These are phyloP conservation scores for Philantomba maxwellii DNA, from an alignment of 2,113 vertebrate genomes.

Conservation along the genomic window DNA sequence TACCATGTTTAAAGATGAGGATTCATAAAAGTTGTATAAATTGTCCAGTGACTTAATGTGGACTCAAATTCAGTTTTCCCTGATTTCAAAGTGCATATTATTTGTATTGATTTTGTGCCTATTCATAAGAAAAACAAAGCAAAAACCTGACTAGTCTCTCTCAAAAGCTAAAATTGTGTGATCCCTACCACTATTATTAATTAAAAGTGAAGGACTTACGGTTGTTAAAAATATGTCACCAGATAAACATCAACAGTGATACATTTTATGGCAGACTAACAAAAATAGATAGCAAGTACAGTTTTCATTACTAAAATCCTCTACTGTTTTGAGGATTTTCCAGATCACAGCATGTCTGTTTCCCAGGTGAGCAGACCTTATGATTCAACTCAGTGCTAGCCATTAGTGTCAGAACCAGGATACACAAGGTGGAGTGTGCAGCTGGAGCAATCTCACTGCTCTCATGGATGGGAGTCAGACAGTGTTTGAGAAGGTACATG, in stretches of 20 bases:
- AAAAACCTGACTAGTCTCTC: not conserved
- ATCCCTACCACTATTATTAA: not conserved
- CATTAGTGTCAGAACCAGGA: not conserved
- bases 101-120: not conserved
- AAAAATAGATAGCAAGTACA: not conserved
- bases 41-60: not conserved
- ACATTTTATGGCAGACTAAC: not conserved
- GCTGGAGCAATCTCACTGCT: not conserved
- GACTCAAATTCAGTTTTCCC: not conserved
- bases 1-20: not conserved
- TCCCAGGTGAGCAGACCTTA: slow-evolving; percentile 30
- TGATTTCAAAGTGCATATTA: not conserved
- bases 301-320: slow-evolving; percentile 43
- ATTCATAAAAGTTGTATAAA: not conserved
- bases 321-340: slow-evolving; percentile 27
- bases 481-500: not conserved
- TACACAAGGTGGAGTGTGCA: not conserved
- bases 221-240: not conserved
- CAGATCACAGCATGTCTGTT: slow-evolving; percentile 45
- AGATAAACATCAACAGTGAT: not conserved
- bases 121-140: not conserved
- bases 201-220: not conserved
- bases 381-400: not conserved
- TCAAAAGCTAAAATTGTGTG: not conserved
- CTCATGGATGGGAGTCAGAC: not conserved